Evolutionary conservation across 2,888 invertebrate genomes (phyloP), one percentile per base, ranked within the genome.

Genomic region (Archaeoteleia sp.): DNA sequence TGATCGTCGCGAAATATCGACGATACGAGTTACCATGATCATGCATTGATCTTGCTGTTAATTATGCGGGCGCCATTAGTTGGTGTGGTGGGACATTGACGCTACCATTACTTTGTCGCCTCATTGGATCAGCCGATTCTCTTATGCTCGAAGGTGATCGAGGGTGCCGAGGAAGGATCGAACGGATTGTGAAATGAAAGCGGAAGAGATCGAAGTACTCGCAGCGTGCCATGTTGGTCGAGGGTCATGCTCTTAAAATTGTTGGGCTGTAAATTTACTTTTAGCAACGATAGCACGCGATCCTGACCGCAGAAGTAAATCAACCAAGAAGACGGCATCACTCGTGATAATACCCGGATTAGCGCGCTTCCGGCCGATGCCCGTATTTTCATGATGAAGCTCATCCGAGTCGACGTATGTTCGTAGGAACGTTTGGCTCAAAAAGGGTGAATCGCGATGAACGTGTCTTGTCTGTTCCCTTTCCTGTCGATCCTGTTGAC

Each of bases 291-390:
- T 63, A 68, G 68, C 68, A 68, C 68, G 67, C 67, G 62, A 68
- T 68, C 58, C 53, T 13, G 46, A 53, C 58, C 72, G 62, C 63
- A 54, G 62, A 63, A 73, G 72, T 74, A 76, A 77, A 76, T 75
- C 74, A 78, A 71, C 42, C 73, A 49, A 61, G 71, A 75, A 73
- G 73, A 73, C 73, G 67, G 74, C 73, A 76, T 77, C 73, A 70
- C 69, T 63, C 71, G 66, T 54, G 73, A 74, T 78, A 76, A 74
- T 72, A 70, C 73, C 63, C 60, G 73, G 75, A 78, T 77, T 77
- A 76, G 73, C 65, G 40, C 49, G 67, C 71, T 76, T 76, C 74
- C 72, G 72, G 67, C 67, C 62, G 58, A 62, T 68, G 67, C 58
- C 67, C 67, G 67, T 68, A 68, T 68, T 62, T 68, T 62, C 62